Percentiles rank a stretch among this genome's conserved stretches.
These are phyloP conservation scores for Myotis pilosus DNA, from an alignment of 2,797 vertebrate species.

Conservation along the genomic window DNA sequence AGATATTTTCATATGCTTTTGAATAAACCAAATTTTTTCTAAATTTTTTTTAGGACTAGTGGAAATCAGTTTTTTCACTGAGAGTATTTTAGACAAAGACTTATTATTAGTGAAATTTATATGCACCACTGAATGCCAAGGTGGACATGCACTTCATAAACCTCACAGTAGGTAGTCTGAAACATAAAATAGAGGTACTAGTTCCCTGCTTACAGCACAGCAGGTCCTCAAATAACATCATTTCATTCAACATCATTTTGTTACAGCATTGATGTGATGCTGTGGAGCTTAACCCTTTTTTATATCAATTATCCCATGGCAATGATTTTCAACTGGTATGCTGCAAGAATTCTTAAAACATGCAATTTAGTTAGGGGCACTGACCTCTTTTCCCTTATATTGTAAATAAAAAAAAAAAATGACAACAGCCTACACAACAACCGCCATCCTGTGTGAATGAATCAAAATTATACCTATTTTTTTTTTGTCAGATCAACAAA, in stretches of 20 bases:
- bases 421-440: background rate
- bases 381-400: background rate
- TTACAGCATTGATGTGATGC: background rate
- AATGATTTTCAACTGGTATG: background rate
- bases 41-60: background rate
- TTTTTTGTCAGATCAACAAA: background rate
- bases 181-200: background rate
- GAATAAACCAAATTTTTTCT: background rate
- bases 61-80: background rate
- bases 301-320: background rate
- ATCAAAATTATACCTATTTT: background rate
- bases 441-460: background rate
- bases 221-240: background rate
- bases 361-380: background rate
- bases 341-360: background rate
- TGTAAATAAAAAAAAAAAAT: background rate
- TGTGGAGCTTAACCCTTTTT: background rate
- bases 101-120: conserved; percentile 1
- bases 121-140: background rate
- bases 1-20: conserved; percentile 31
- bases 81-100: conserved; percentile 11
- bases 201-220: background rate
- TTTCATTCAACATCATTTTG: background rate
- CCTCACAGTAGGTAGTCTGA: background rate
- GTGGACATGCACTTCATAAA: background rate